phyloP scores from a whole-genome alignment of 1,140 invertebrate genomes.

The Conus betulinus region DNA sequence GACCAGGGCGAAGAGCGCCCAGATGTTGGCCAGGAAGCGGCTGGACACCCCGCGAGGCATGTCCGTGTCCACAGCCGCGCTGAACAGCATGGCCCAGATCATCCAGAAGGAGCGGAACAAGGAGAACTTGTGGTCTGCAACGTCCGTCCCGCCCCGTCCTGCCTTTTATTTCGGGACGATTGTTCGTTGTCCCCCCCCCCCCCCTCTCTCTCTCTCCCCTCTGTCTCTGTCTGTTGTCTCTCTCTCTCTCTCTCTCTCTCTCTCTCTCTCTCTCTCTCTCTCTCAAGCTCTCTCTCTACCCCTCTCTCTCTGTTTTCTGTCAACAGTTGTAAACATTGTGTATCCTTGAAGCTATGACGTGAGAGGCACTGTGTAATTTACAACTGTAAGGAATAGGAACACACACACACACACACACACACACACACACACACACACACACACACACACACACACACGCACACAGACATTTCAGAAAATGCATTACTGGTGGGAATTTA shows the following conservation, averaged over 20 bases:
- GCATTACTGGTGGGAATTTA: no score
- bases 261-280: not conserved
- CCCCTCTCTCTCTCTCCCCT: no score
- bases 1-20: constrained; percentile 94
- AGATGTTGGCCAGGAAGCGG: constrained; percentile 97
- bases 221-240: not conserved
- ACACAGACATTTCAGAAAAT: no score
- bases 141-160: not conserved
- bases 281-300: no score
- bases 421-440: no score
- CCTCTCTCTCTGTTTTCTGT: no score
- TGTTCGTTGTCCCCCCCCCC: not conserved
- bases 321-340: no score
- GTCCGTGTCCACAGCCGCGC: constrained; percentile 96
- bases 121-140: constrained; percentile 87
- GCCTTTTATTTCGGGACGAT: not conserved
- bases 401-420: not conserved
- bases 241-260: constrained; percentile 16
- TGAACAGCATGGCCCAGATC: constrained; percentile 99
- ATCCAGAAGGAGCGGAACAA: constrained; percentile 98
- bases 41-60: constrained; percentile 94
- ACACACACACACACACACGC: no score
- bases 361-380: not conserved
- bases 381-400: not conserved
- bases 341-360: no score